These are phyloP conservation scores for Holothuria scabra DNA, from an alignment of 53 echinoderm and acorn worm species.

Conservation along the genomic window DNA sequence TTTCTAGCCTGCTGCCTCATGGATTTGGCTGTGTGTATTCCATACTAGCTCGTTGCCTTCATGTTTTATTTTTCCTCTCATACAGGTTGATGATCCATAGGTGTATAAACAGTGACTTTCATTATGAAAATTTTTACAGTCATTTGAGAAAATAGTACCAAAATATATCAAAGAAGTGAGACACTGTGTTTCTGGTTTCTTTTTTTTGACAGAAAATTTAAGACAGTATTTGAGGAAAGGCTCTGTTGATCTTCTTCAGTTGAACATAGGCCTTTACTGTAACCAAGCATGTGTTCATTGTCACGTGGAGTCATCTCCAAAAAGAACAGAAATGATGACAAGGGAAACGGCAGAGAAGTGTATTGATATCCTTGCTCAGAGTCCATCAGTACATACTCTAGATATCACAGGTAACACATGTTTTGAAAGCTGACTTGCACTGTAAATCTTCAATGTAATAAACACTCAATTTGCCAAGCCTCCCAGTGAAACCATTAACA, in stretches of 20 bases:
- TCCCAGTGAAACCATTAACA: no score
- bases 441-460: no score
- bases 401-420: conserved; percentile 82
- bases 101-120: not conserved
- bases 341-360: conserved; percentile 77
- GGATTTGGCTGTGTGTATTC: no score
- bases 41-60: no score
- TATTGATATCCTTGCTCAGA: conserved; percentile 71
- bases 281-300: conserved; percentile 90
- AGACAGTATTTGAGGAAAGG: conserved; percentile 61
- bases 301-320: conserved; percentile 92
- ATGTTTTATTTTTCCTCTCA: no score
- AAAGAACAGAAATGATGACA: conserved; percentile 86
- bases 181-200: not conserved
- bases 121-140: no score
- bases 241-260: conserved; percentile 67
- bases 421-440: no score
- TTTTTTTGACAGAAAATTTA: conserved; percentile 50
- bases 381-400: conserved; percentile 77
- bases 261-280: conserved; percentile 90
- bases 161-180: no score
- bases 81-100: no score
- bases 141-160: no score
- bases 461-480: no score
- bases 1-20: no score